These are phyloP conservation scores for Caenorhabditis latens DNA, from an alignment of 1,140 invertebrate genomes.

Conservation along the genomic window DNA sequence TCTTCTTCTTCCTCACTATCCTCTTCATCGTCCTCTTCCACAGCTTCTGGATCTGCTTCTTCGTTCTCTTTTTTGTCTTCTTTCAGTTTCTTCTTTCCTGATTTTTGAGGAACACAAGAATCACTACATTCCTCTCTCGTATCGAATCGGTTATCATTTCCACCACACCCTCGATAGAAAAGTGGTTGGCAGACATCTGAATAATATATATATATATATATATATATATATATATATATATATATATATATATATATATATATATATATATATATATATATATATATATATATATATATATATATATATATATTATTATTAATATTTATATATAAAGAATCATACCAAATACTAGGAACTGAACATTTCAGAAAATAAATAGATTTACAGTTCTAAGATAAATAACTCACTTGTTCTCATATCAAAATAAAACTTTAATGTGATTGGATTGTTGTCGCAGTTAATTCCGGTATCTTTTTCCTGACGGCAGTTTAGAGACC, in stretches of 20 bases:
- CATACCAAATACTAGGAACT: no score
- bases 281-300: no score
- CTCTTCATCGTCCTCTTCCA: constrained; percentile 32
- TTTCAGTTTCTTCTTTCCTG: background rate
- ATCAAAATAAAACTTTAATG: constrained; percentile 56
- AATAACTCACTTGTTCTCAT: constrained; percentile 47
- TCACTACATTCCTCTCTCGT: constrained; percentile 23
- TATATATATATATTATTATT: no score
- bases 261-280: no score
- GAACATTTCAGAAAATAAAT: no score
- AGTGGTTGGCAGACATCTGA: constrained; percentile 57
- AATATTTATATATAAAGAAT: no score
- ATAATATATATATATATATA: no score
- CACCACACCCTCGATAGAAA: constrained; percentile 56
- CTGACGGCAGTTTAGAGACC: constrained; percentile 43
- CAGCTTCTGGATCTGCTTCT: constrained; percentile 12
- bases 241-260: no score
- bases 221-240: no score
- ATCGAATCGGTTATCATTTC: constrained; percentile 52
- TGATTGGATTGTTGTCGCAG: constrained; percentile 30
- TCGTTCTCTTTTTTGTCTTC: background rate
- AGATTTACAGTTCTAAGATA: background rate
- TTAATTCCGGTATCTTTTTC: constrained; percentile 48
- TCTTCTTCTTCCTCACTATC: constrained; percentile 14
- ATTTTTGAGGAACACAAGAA: constrained; percentile 41